Evolutionary conservation across 2,797 vertebrate species (phyloP).

Genomic region (Melopsittacus undulatus): DNA sequence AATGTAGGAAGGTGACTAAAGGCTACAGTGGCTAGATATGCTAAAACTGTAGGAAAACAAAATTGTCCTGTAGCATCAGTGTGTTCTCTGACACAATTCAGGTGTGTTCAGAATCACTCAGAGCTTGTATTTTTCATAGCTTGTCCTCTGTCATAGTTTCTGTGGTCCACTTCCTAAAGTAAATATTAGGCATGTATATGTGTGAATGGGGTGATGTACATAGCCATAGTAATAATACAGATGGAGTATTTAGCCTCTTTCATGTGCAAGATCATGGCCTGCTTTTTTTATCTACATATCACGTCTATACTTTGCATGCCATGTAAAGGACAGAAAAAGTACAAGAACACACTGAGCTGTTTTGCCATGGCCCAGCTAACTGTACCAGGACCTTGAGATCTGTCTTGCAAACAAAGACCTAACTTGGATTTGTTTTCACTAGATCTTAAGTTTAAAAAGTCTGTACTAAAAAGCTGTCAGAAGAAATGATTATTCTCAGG

Average conservation of each 20-base stretch:
- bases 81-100: fast-evolving
- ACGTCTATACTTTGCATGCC: not conserved
- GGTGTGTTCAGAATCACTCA: not conserved
- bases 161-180: fast-evolving
- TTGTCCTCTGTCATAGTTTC: not conserved
- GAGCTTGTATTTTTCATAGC: not conserved
- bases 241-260: not conserved
- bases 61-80: not conserved
- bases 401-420: not conserved
- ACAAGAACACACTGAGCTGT: not conserved
- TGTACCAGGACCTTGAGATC: not conserved
- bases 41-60: not conserved
- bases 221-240: not conserved
- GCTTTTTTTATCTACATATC: not conserved
- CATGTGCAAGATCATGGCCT: not conserved
- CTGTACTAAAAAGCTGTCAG: not conserved
- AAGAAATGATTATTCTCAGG: not conserved
- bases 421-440: not conserved
- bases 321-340: not conserved
- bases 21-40: not conserved
- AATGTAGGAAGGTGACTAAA: not conserved
- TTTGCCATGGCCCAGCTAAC: not conserved
- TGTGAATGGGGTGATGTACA: fast-evolving
- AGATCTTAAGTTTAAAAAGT: not conserved
- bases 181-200: fast-evolving